Evolutionary conservation across 2,113 vertebrate genomes (phyloP), one percentile per base, ranked within the genome.

Genomic region (Gobio gobio): DNA sequence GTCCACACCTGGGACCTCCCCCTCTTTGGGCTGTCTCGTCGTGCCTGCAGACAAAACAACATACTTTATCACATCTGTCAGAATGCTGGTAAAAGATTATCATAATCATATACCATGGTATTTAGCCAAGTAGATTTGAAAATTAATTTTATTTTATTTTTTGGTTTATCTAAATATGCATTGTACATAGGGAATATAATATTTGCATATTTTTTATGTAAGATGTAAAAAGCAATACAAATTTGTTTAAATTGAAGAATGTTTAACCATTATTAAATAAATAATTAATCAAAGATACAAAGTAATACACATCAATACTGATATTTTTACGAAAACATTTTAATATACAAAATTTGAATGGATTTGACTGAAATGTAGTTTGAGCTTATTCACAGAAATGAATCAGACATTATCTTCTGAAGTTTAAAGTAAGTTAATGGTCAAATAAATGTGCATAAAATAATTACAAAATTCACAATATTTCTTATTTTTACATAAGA

Each of bases 11-110:
- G 97, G 97, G 90, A 99, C 98, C 93, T 99, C 98, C 22, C 97
- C 98, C 91, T 99, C 98, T 93, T 98, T 99, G 93, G 99, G 98
- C 93, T 97, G 97, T 93, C 98, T 97, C 93, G 98, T 99, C 82
- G 98, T 99, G 94, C 98, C 98, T 99, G 85, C 83, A 85, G 85
- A 90, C 61, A 90, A 72, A 81, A 51, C 64, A 85, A 54, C 43
- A 51, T 68, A 54, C 58, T 45, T 9, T 78, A 24, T 29, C 58
- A 47, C 10, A 54, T 22, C 63, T 36, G 61, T 82, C 45, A 49
- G 66, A 40, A 43, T 72, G 9, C 40, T 72, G 26, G 26, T 33
- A 64, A 16, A 64, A 18, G 26, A 14, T 24, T 12, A 63, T 26
- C n/a, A 63, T 29, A 29, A 26, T 26, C 24, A 26, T 14, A 26